phyloP scores from a whole-genome alignment of 2,888 invertebrate genomes.

The Drosophila paranaensis region DNA sequence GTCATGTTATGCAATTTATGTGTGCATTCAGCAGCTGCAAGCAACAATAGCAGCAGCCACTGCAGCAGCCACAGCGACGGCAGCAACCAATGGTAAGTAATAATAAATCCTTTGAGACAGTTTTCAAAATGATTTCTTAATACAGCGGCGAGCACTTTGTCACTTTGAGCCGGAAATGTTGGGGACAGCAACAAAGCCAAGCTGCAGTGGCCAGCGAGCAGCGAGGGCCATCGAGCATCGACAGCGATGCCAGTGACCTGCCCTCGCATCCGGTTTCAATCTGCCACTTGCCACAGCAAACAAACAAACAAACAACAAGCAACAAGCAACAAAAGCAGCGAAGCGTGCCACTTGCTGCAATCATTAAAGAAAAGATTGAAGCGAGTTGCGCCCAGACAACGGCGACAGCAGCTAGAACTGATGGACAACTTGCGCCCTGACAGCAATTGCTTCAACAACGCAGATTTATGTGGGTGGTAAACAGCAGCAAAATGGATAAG shows the following conservation, averaged over 20 bases:
- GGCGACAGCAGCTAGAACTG: neutral
- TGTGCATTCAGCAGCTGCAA: slow-evolving; percentile 12
- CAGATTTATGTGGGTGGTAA: slow-evolving; percentile 17
- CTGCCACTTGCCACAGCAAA: slow-evolving; percentile 13
- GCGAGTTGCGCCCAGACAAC: neutral
- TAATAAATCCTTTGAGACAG: slow-evolving; percentile 66
- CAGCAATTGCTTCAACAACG: slow-evolving; percentile 48
- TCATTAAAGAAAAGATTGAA: slow-evolving; percentile 25
- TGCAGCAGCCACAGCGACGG: neutral
- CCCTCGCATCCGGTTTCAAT: slow-evolving; percentile 34
- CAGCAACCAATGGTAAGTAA: slow-evolving; percentile 44
- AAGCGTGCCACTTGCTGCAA: slow-evolving; percentile 16
- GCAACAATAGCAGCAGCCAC: slow-evolving; percentile 5
- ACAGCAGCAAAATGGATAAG: slow-evolving; percentile 9
- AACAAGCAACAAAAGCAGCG: slow-evolving; percentile 35
- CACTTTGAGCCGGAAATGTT: slow-evolving; percentile 53
- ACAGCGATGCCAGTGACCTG: slow-evolving; percentile 42
- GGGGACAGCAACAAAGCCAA: slow-evolving; percentile 33
- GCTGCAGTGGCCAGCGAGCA: slow-evolving; percentile 28
- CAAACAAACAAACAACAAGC: slow-evolving; percentile 28
- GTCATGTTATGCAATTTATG: slow-evolving; percentile 55
- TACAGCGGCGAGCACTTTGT: slow-evolving; percentile 52
- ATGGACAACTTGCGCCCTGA: slow-evolving; percentile 50
- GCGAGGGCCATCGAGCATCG: slow-evolving; percentile 9
- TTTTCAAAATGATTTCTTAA: slow-evolving; percentile 61